phyloP scores from a whole-genome alignment of 2,113 vertebrate species.

The Atlantisia rogersi region DNA sequence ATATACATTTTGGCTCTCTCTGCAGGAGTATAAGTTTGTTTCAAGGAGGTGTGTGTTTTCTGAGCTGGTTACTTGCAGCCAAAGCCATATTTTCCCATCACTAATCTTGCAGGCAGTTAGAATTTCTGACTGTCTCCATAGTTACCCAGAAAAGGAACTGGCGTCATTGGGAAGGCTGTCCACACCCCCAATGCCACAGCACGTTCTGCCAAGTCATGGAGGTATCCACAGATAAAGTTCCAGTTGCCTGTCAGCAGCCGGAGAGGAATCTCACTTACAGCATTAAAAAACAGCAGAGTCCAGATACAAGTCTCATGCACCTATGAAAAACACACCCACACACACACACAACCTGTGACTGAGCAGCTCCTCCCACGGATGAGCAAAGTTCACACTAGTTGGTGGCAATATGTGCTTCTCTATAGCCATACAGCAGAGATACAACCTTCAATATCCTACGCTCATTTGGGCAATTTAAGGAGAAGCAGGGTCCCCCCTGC shows the following conservation, averaged over 20 bases:
- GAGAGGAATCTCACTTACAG: background rate
- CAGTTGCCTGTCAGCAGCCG: background rate
- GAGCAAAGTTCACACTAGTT: background rate
- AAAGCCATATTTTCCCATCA: background rate
- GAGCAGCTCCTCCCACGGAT: background rate
- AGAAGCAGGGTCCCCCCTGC: background rate
- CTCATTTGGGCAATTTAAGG: background rate
- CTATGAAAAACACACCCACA: background rate
- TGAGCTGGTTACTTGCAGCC: background rate
- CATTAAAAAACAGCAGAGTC: background rate
- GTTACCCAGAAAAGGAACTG: background rate
- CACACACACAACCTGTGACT: background rate
- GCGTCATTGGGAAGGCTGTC: background rate
- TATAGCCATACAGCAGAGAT: background rate
- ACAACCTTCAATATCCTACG: background rate
- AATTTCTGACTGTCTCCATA: background rate
- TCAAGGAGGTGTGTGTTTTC: background rate
- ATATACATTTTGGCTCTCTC: background rate
- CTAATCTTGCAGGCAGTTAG: background rate
- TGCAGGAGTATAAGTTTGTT: background rate
- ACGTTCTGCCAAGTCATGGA: background rate
- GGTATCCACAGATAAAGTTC: background rate
- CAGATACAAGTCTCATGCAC: background rate
- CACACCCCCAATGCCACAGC: background rate
- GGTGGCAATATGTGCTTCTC: background rate